phyloP scores from a whole-genome alignment of 2,888 invertebrate species.

The Clitarchus hookeri region DNA sequence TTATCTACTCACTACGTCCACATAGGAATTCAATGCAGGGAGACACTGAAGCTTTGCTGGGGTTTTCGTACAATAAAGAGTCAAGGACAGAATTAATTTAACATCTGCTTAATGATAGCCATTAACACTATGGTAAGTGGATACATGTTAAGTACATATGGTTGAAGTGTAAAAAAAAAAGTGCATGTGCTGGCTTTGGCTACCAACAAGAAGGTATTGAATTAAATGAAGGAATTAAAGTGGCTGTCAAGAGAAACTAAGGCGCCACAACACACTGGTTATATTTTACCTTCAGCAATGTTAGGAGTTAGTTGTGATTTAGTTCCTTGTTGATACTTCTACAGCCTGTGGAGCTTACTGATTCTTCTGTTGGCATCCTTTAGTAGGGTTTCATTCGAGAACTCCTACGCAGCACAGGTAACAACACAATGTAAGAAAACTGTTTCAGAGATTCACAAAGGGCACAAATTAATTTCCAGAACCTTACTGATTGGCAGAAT shows the following conservation, averaged over 20 bases:
- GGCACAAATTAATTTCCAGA: not conserved
- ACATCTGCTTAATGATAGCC: not conserved
- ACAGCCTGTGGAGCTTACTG: slow-evolving; percentile 32
- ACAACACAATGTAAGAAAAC: not conserved
- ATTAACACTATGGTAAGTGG: not conserved
- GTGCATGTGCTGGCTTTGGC: not conserved
- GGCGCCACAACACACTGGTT: not conserved
- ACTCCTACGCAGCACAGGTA: slow-evolving; percentile 37
- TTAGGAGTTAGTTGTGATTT: not conserved
- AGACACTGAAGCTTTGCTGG: slow-evolving; percentile 37
- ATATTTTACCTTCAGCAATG: slow-evolving; percentile 18
- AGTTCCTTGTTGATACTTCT: slow-evolving; percentile 29
- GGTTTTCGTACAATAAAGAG: slow-evolving; percentile 40
- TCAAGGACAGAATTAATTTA: not conserved
- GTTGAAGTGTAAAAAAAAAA: not conserved
- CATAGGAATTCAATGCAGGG: slow-evolving; percentile 12
- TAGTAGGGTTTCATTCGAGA: slow-evolving; percentile 38
- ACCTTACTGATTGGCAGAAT: not conserved
- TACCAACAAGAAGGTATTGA: not conserved
- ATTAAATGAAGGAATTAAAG: not conserved
- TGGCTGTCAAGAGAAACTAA: too few relatives aligned
- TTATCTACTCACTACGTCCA: not conserved
- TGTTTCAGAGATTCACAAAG: not conserved
- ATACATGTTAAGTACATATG: slow-evolving; percentile 20
- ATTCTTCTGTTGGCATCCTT: slow-evolving; percentile 35